phyloP scores from a whole-genome alignment of 2,797 vertebrate genomes.

The Ptychadena robeensis region DNA sequence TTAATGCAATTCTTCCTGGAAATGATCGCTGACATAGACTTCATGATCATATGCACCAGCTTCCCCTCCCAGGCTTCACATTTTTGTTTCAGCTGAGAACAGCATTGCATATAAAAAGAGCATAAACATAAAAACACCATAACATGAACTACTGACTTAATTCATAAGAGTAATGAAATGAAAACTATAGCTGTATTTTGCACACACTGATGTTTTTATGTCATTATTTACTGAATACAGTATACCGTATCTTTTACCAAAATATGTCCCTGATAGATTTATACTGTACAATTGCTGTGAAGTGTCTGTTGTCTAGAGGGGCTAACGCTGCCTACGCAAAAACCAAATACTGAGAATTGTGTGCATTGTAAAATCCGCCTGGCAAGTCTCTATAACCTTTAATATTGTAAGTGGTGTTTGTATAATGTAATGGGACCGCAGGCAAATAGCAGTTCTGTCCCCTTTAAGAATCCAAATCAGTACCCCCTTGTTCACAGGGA shows the following conservation, averaged over 20 bases:
- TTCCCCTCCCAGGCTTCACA: slow-evolving; percentile 15
- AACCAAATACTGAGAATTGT: too few species aligned
- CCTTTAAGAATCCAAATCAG: too few species aligned
- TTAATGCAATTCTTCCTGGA: slow-evolving; percentile 58
- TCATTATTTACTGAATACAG: neutral
- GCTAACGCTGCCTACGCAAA: too few species aligned
- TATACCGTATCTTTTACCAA: neutral
- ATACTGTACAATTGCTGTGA: too few species aligned
- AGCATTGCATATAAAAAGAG: slow-evolving; percentile 19
- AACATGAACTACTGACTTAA: neutral
- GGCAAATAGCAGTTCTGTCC: too few species aligned
- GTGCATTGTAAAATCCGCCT: too few species aligned
- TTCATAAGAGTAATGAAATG: neutral
- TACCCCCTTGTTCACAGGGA: too few species aligned
- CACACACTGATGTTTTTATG: neutral
- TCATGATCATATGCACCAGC: slow-evolving; percentile 40
- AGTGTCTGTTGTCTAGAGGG: too few species aligned
- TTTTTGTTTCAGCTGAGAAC: slow-evolving; percentile 15
- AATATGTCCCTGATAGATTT: neutral
- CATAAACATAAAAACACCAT: neutral
- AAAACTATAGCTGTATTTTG: neutral
- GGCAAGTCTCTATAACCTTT: too few species aligned
- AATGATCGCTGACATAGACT: slow-evolving; percentile 50
- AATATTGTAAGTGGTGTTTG: too few species aligned
- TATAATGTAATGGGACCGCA: too few species aligned